phyloP scores from a whole-genome alignment of 2,888 invertebrate species.

The Dynastes tityus region DNA sequence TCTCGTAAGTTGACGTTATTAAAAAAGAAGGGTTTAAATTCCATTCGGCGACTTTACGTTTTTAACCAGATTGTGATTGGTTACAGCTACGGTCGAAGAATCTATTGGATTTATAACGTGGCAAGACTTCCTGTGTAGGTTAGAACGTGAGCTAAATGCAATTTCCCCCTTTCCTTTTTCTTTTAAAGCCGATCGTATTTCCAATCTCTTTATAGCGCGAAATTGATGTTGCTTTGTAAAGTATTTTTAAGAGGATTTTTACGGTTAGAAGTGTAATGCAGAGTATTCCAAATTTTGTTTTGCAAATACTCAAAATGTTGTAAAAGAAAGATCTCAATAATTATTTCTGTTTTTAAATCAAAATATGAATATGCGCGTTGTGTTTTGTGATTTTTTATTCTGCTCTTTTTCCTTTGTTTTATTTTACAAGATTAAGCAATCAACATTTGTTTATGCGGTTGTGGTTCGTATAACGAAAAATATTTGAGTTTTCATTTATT shows the following conservation, averaged over 20 bases:
- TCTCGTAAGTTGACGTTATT: slow-evolving; percentile 3
- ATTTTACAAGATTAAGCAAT: neutral
- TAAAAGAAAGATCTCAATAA: too few relatives aligned
- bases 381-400: too few relatives aligned
- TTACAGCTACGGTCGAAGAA: slow-evolving; percentile 35
- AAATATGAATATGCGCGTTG: too few relatives aligned
- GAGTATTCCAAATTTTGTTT: too few relatives aligned
- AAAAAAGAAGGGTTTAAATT: slow-evolving; percentile 22
- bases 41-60: neutral
- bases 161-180: slow-evolving; percentile 63
- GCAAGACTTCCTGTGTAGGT: slow-evolving; percentile 57
- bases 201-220: slow-evolving; percentile 24
- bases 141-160: slow-evolving; percentile 62
- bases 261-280: neutral
- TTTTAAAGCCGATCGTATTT: slow-evolving; percentile 51
- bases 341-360: too few relatives aligned
- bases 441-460: neutral
- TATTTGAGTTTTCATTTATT: slow-evolving; percentile 8
- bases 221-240: neutral
- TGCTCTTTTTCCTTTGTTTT: too few relatives aligned
- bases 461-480: neutral
- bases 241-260: slow-evolving; percentile 6
- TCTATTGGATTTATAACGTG: slow-evolving; percentile 49
- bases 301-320: too few relatives aligned
- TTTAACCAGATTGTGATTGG: slow-evolving; percentile 33